A percentile compares a stretch with the other conserved stretches of the same genome.
Conservation (phyloP, 2,113 vertebrate species). For the Myiagra hebetior region DNA sequence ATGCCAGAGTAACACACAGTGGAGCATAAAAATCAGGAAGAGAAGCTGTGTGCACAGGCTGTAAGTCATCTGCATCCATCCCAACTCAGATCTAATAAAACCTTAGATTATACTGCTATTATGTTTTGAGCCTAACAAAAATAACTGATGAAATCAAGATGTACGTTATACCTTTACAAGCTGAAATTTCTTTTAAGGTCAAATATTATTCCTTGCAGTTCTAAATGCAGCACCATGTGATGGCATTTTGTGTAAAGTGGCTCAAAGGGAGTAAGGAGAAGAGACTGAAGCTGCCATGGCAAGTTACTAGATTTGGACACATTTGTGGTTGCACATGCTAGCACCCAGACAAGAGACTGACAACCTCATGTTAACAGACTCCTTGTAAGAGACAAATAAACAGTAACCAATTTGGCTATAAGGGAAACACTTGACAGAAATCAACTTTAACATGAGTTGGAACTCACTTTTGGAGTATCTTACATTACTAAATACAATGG, state of each 20-base stretch:
- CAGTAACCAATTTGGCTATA: neutral
- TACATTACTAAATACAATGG: neutral
- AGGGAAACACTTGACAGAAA: neutral
- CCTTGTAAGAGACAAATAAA: neutral
- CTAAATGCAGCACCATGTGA: neutral
- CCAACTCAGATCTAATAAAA: neutral
- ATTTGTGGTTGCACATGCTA: neutral
- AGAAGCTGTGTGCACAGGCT: neutral
- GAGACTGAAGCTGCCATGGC: neutral
- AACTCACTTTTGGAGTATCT: neutral
- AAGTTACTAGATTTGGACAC: neutral
- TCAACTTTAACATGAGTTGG: neutral
- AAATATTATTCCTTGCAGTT: neutral
- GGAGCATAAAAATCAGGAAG: neutral
- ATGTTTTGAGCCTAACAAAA: neutral
- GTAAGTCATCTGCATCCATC: neutral
- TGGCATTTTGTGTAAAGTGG: neutral
- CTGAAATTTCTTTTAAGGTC: neutral
- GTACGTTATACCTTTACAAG: neutral
- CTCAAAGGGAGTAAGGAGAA: neutral
- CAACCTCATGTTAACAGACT: neutral
- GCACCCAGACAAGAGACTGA: neutral
- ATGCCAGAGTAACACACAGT: neutral
- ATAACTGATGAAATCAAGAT: neutral
- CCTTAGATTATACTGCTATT: neutral